phyloP scores from a whole-genome alignment of 2,113 vertebrate species.

The Hirundichthys speculiger region DNA sequence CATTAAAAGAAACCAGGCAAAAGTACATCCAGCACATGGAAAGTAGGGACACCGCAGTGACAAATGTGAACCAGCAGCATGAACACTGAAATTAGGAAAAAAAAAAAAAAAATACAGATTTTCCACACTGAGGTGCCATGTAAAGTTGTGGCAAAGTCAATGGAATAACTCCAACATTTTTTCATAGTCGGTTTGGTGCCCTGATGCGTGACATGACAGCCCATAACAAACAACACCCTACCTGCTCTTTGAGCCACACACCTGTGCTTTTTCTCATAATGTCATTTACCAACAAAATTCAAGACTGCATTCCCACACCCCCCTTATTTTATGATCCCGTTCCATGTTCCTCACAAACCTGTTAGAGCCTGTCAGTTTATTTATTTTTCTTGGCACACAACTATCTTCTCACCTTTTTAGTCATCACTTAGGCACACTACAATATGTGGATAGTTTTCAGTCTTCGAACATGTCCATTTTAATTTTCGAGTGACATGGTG shows the following conservation, averaged over 20 bases:
- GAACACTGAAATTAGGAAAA: slow-evolving; percentile 80
- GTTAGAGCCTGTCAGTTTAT: slow-evolving; percentile 38
- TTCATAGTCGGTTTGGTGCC: slow-evolving; percentile 29
- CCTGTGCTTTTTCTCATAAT: background rate
- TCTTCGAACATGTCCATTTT: too few species aligned
- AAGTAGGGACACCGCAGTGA: slow-evolving; percentile 82
- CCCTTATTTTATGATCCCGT: background rate
- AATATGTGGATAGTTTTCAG: too few species aligned
- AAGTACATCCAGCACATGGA: slow-evolving; percentile 89
- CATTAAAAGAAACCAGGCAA: slow-evolving; percentile 87
- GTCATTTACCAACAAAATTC: background rate
- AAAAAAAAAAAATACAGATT: background rate
- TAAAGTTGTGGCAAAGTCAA: background rate
- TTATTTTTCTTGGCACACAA: slow-evolving; percentile 27
- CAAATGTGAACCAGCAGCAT: slow-evolving; percentile 81
- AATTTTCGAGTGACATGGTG: too few species aligned
- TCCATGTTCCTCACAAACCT: slow-evolving; percentile 34
- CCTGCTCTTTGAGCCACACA: background rate
- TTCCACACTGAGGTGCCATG: background rate
- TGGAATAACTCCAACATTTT: slow-evolving; percentile 32
- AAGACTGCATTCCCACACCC: too few species aligned
- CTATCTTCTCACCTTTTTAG: background rate
- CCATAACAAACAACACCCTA: slow-evolving; percentile 5
- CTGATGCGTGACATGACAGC: background rate
- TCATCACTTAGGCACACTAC: background rate